These are phyloP conservation scores for Pluvialis apricaria DNA, from an alignment of 2,113 vertebrate species.

Conservation along the genomic window DNA sequence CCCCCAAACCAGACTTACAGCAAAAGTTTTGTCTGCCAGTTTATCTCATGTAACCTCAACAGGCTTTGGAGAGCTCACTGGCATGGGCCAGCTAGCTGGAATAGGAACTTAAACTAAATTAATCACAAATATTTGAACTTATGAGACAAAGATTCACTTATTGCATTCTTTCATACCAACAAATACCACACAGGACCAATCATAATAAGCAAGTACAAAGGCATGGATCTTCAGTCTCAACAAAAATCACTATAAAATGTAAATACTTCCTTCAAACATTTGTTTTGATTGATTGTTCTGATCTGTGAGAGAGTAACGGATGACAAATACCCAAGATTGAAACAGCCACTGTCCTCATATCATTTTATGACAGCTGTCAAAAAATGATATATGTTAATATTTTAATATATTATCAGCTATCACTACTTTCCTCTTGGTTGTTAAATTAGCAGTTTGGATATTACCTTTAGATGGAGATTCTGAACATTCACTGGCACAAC, in stretches of 20 bases:
- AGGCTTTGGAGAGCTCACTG: background rate
- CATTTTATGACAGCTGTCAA: background rate
- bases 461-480: background rate
- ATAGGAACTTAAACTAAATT: background rate
- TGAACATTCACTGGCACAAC: background rate
- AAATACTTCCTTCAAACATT: background rate
- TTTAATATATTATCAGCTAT: background rate
- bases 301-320: background rate
- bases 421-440: background rate
- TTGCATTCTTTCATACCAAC: background rate
- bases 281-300: background rate
- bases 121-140: background rate
- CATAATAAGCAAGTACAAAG: background rate
- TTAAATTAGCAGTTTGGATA: background rate
- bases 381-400: background rate
- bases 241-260: background rate
- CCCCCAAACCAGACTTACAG: background rate
- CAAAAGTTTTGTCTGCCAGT: background rate
- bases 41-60: background rate
- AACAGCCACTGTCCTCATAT: background rate
- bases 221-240: background rate
- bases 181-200: background rate
- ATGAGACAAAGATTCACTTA: background rate
- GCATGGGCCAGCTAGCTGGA: background rate
- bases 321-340: background rate